Percentiles rank a stretch among this genome's conserved stretches.
These are phyloP conservation scores for Crotalus helleri DNA, from an alignment of 2,113 vertebrate genomes.

Conservation along the genomic window DNA sequence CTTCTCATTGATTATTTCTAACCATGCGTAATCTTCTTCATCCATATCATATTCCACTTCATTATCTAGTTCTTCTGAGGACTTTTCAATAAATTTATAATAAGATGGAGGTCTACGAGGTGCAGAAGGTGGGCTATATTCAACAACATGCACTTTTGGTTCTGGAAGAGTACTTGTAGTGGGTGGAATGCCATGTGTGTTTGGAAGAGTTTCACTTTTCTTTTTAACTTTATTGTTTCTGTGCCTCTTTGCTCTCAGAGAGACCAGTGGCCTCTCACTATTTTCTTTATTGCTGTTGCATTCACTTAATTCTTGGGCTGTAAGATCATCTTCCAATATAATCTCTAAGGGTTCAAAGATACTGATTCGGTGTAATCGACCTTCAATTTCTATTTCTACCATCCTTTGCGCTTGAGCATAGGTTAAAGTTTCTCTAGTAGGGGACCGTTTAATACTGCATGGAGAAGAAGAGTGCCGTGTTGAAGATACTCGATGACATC, in stretches of 20 bases:
- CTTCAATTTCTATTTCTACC: conserved; percentile 95
- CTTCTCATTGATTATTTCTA: conserved; percentile 92
- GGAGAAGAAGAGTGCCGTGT: conserved; percentile 87
- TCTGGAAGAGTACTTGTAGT: conserved; percentile 75
- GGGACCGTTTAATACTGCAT: conserved; percentile 86
- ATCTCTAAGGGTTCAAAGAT: conserved; percentile 91
- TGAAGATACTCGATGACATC: conserved; percentile 83
- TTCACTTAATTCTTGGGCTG: conserved; percentile 91
- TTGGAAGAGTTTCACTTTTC: conserved; percentile 79
- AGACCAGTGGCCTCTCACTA: conserved; percentile 82
- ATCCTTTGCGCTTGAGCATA: conserved; percentile 96
- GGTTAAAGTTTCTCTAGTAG: conserved; percentile 89
- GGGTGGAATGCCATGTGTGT: conserved; percentile 66
- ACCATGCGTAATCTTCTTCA: conserved; percentile 95
- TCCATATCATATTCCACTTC: conserved; percentile 99
- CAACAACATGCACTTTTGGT: conserved; percentile 88
- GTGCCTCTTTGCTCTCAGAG: conserved; percentile 80
- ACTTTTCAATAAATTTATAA: conserved; percentile 90
- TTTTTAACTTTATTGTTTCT: conserved; percentile 86
- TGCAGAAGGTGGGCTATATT: conserved; percentile 90
- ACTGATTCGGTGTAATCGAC: conserved; percentile 89
- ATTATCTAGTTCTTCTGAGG: conserved; percentile 89
- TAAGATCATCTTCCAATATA: conserved; percentile 88
- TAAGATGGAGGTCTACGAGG: conserved; percentile 80
- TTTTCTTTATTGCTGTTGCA: conserved; percentile 98